Base-by-base conservation (phyloP, 2,113 vertebrate genomes). In the Cyprinus carpio region DNA sequence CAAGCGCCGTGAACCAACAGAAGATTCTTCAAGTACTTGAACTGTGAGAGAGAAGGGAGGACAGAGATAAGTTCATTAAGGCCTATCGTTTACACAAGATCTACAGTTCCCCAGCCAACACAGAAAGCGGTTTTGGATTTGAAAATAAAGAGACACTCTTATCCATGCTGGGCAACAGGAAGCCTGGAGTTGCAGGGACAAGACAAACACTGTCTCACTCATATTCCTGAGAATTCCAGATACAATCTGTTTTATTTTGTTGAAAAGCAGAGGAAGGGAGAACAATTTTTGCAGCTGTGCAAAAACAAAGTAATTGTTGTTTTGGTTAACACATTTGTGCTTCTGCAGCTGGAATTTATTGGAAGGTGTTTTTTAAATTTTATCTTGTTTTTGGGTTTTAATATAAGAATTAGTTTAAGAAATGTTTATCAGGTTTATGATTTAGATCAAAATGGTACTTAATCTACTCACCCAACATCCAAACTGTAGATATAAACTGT, bases 11-110 rank as follows among this genome's bases (percentile, higher is more conserved):
- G 98, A 87, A 99, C 98, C 85, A 99, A 94, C 91, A 99, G 88
- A 84, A 99, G 94, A 91, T 99, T 99, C 94, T 99, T 98, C 95
- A 99, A 93, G 94, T 99, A 99, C 88, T 98, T 99, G 93, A 99
- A 99, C 98, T 99, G 93, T 40, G 91, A 82, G 90, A 65, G 49
- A 65, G 37, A 64, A 46, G 49, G 54, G 71, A 60, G 49, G 62
- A 75, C 67, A 65, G 18, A 65, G 56, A 64, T 51, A 31, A 78
- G 51, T 49, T 83, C 23, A 83, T 72, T 56, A 71, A 25, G 13
- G 65, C 15, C 49, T 56, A 18, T 40, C 31, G 2, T 83, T 83
- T 81, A 60, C 77, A 75, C 67, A 51, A 51, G 54, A 46, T 62
- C 34, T 84, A 13, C 27, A 40, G 5, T 58, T 75, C 64, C 58